Evolutionary conservation across 2,797 vertebrate genomes (phyloP), one percentile per base, ranked within the genome.

Genomic region (Sparidentex hasta): DNA sequence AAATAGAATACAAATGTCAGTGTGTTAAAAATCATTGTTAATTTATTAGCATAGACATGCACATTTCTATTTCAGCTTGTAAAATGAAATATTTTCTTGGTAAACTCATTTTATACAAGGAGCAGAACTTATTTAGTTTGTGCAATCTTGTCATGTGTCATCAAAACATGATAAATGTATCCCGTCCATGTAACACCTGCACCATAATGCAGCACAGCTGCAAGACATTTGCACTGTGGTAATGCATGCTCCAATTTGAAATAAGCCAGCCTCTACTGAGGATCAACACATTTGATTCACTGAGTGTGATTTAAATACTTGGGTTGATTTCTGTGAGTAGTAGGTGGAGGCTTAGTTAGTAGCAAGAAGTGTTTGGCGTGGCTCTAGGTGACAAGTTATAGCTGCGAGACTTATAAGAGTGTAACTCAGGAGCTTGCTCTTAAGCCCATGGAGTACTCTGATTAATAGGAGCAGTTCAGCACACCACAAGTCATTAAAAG

Each of bases 401-500:
- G 85, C 85, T 41, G 69, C 13, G 62, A 88, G 89, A 82, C 89
- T 87, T 93, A 78, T 76, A 87, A 85, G 74, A 84, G 82, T 88
- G 82, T 91, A 92, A 92, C 85, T 90, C 85, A 58, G 83, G 85
- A 88, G 88, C 82, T 90, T 88, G 81, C 93, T 92, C 91, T 94
- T 93, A 93, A 92, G 85, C 86, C 91, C 77, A 67, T 74, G 69
- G 89, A 94, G 88, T 78, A 33, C 85, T 87, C 93, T 94, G 94
- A 95, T 95, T 95, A 95, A 95, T 94, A 87, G 93, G 90, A 86
- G 90, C 88, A 88, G 92, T 90, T 90, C 88, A 84, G 78, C 87
- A 75, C 92, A 90, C 92, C 90, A 85, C 93, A 92, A 93, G 94
- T 95, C 93, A 95, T 96, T 95, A 94, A 94, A 93, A 94, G 90